Percentiles rank a stretch among this genome's conserved stretches.
phyloP scores from a whole-genome alignment of 2,888 invertebrate genomes.

The Diarsia dahlii region DNA sequence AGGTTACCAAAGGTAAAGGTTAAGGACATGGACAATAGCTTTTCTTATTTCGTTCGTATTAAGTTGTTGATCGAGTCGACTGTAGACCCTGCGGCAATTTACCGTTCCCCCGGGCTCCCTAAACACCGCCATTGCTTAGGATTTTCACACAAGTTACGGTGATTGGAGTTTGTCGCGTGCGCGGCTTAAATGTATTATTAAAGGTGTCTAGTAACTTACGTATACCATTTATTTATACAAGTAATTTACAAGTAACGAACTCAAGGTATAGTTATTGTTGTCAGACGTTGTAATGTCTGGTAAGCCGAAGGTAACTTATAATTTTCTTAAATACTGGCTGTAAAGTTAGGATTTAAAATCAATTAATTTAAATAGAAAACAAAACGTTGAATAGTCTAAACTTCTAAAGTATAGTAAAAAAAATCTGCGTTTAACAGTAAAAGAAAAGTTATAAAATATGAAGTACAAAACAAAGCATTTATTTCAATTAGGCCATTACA shows the following conservation, averaged over 20 bases:
- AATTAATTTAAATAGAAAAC: not conserved
- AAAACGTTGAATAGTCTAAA: not conserved
- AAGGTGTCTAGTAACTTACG: constrained; percentile 2
- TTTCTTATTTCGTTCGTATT: constrained; percentile 34
- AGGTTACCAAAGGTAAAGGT: constrained; percentile 15
- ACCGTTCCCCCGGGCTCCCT: constrained; percentile 28
- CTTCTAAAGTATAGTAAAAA: not conserved
- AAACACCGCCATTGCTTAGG: constrained; percentile 43
- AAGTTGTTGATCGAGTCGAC: constrained; percentile 33
- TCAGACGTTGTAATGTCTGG: not conserved
- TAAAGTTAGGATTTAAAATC: not conserved
- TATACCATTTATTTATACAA: not conserved
- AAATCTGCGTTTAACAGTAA: not conserved
- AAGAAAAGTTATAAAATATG: not conserved
- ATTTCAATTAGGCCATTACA: too few species aligned
- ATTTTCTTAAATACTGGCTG: not conserved
- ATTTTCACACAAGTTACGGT: constrained; percentile 51
- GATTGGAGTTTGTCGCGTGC: constrained; percentile 36
- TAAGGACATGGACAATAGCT: not conserved
- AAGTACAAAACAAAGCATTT: not conserved
- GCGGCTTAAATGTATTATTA: constrained; percentile 10
- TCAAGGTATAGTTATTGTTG: constrained; percentile 1
- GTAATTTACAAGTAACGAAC: not conserved
- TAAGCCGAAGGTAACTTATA: not conserved
- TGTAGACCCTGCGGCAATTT: constrained; percentile 29